Conservation (phyloP, 2,888 invertebrate genomes). For the Pachydiplax longipennis region DNA sequence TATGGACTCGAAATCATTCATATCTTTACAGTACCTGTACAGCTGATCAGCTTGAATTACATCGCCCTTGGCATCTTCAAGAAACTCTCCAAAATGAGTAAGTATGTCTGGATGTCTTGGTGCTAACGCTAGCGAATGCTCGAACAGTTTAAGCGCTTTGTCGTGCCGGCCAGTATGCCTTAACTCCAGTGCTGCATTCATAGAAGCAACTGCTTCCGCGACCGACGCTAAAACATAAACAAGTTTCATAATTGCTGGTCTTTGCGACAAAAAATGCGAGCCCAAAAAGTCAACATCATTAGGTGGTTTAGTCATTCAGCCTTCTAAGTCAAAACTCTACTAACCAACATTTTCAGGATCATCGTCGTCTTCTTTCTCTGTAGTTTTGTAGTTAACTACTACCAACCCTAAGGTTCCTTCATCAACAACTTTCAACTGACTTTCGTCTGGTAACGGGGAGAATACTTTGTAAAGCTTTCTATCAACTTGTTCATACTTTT, state of each 20-base stretch:
- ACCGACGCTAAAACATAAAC: slow-evolving; percentile 59
- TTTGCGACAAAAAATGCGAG: too few species aligned
- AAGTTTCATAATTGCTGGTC: neutral
- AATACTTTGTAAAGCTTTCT: slow-evolving; percentile 46
- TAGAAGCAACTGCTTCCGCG: slow-evolving; percentile 82
- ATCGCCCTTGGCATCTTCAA: slow-evolving; percentile 82
- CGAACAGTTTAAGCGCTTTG: slow-evolving; percentile 84
- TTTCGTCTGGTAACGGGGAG: slow-evolving; percentile 50
- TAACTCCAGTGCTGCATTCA: slow-evolving; percentile 87
- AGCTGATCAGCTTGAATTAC: slow-evolving; percentile 89
- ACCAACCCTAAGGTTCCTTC: slow-evolving; percentile 49
- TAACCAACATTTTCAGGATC: slow-evolving; percentile 12
- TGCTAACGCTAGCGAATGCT: slow-evolving; percentile 90
- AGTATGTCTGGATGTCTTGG: slow-evolving; percentile 93
- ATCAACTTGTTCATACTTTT: slow-evolving; percentile 18
- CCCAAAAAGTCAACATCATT: neutral
- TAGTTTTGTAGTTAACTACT: slow-evolving; percentile 46
- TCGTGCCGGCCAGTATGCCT: slow-evolving; percentile 78
- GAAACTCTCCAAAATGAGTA: slow-evolving; percentile 90
- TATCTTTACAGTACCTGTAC: slow-evolving; percentile 62
- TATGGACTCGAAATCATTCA: too few species aligned
- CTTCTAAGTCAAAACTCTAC: neutral
- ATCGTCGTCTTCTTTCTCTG: neutral
- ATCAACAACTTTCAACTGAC: slow-evolving; percentile 49
- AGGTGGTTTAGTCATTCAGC: neutral